Percentiles rank a stretch among this genome's conserved stretches.
Evolutionary conservation across 2,888 invertebrate species (phyloP).

Genomic region (Parapristionchus giblindavisi): DNA sequence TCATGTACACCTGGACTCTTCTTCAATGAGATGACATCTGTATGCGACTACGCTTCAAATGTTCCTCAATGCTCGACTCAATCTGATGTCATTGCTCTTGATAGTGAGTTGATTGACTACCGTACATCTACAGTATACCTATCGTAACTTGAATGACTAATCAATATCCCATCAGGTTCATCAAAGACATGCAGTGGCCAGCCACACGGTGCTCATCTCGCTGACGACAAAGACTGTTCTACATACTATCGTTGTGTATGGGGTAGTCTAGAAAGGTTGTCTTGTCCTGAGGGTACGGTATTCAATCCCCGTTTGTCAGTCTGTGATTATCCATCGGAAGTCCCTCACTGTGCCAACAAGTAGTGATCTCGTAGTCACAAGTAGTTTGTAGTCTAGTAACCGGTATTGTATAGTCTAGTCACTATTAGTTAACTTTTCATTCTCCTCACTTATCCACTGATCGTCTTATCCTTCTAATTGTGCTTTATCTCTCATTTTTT

Average conservation of each 20-base stretch:
- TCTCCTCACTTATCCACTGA: no score
- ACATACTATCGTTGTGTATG: conserved; percentile 64
- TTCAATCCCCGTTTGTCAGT: conserved; percentile 63
- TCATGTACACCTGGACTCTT: conserved; percentile 56
- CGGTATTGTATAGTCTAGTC: no score
- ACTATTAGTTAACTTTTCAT: no score
- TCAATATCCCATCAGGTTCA: background rate
- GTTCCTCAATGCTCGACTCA: conserved; percentile 48
- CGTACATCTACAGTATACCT: background rate
- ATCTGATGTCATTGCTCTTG: conserved; percentile 10
- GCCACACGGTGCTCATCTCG: conserved; percentile 56
- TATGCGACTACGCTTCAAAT: conserved; percentile 62
- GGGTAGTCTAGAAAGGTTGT: conserved; percentile 53
- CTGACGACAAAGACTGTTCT: conserved; percentile 52
- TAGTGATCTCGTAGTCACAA: background rate
- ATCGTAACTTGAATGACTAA: background rate
- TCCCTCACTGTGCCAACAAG: conserved; percentile 43
- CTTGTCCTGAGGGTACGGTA: conserved; percentile 59
- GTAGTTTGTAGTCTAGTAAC: no score
- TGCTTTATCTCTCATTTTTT: no score
- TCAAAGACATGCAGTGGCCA: conserved; percentile 8
- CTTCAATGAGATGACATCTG: conserved; percentile 57
- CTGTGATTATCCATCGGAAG: conserved; percentile 60
- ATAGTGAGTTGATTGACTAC: conserved; percentile 4
- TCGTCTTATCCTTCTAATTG: no score